Evolutionary conservation across 1,140 invertebrate genomes (phyloP), one percentile per base, ranked within the genome.

Genomic region (Hermetia illucens): DNA sequence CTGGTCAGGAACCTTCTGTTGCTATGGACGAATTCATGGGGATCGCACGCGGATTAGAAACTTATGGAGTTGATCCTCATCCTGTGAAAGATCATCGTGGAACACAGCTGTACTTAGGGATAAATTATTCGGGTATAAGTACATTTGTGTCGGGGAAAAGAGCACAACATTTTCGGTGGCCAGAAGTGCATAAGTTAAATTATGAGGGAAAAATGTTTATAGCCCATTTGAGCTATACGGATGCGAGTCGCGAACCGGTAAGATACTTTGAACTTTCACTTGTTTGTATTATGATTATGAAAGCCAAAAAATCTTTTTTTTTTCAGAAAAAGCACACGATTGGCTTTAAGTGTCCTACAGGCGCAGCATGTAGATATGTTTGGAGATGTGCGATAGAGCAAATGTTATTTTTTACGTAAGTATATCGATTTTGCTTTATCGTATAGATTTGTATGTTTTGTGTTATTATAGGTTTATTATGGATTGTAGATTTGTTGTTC

Each of bases 201-300:
- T 95, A 90, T 56, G 91, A 96, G 59, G 89, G 89, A n/a, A 90
- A 92, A 68, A 94, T 94, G 87, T 95, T 96, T 59, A 94, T 96
- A 48, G 80, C 92, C 41, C 89, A 95, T 66, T 68, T 94, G 31
- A 86, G 71, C 51, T 75, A 75, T 49, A 74, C 73, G 18, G 73
- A 76, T 39, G 52, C 52, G 0, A 57, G 52, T 29, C 47, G 57
- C 1, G 56, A 59, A 32, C 51, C 56, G 48, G 70, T 71, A 43
- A 62, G 53, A 47, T 35, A 31, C 34, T 19, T 8, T 8, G 17
- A 32, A 8, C 5, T 6, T 8, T 8, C 17, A 32, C 6, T 8
- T 32, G 31, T 8, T 32, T 32, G 13, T 8, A 32, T 8, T 32
- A 13, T n/a, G 6, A 8, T 8, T 13, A 32, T 32, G 17, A 32